Evolutionary conservation across 2,113 vertebrate genomes (phyloP), one percentile per base, ranked within the genome.

Genomic region (Brachionichthys hirsutus): DNA sequence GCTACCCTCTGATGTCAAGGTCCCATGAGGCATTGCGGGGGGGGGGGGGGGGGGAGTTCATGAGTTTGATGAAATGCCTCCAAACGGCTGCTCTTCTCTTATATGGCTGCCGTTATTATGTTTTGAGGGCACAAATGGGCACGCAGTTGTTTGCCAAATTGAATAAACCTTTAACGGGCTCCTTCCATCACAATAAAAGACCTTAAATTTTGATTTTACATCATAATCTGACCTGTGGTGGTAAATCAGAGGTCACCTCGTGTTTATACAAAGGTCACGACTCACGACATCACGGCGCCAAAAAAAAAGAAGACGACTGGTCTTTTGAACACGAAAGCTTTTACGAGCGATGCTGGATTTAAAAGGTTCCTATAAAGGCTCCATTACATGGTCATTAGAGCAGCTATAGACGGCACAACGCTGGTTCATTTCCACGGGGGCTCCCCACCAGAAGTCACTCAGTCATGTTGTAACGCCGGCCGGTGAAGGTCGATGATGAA

Each of bases 351-450:
- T 86, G 84, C 74, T 59, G 77, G 65, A 80, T 83, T 85, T 81
- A 85, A 85, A 64, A 53, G 67, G 42, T 54, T 77, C 50, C 42
- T 77, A 81, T 85, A 80, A 79, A 48, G 62, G 57, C 84, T 85
- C 85, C 79, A 88, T 88, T 88, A 87, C 82, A 87, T 85, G 65
- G 67, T 70, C 69, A 78, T 86, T 85, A 86, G 74, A 77, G 59
- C 7, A 43, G 63, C 78, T 67, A 68, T 71, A 80, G 55, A 54
- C 77, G 73, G 67, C 63, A 79, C 81, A 88, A 83, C 79, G 85
- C 77, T 81, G 81, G 75, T 85, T 88, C 74, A 89, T 90, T 91
- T 90, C 89, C 87, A 83, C 54, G 53, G 87, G 86, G 88, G 77
- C 54, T 38, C 43, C 14, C 36, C 67, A 68, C 52, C 71, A 80